Evolutionary conservation across 2,888 invertebrate genomes (phyloP).

Genomic region (Ennomos erosarius): DNA sequence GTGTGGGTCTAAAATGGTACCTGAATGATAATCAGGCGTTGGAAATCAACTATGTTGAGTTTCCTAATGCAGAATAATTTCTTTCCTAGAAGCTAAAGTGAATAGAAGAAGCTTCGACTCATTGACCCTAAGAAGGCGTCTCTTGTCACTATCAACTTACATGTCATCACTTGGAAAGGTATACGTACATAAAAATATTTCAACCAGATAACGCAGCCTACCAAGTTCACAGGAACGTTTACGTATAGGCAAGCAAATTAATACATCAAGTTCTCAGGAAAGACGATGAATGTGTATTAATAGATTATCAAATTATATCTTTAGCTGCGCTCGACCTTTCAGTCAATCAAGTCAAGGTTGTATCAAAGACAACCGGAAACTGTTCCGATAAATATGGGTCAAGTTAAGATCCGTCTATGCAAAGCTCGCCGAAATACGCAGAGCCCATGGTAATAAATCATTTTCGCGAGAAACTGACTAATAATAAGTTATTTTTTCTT

Average conservation of each 20-base stretch:
- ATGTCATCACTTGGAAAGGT: too few species aligned
- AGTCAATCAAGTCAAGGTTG: conserved; percentile 54
- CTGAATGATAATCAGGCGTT: conserved; percentile 29
- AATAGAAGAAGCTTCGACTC: too few species aligned
- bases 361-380: conserved; percentile 57
- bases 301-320: conserved; percentile 50
- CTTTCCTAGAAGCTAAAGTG: too few species aligned
- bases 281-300: conserved; percentile 47
- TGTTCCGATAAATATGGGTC: conserved; percentile 52
- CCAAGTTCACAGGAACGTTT: conserved; percentile 23
- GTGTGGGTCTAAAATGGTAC: conserved; percentile 50
- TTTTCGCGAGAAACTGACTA: conserved; percentile 24
- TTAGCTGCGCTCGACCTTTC: conserved; percentile 53
- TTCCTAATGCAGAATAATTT: not conserved
- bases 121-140: too few species aligned
- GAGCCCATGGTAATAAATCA: conserved; percentile 14
- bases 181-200: too few species aligned
- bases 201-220: conserved; percentile 1
- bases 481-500: conserved; percentile 12
- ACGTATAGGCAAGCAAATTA: conserved; percentile 35
- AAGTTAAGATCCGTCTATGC: conserved; percentile 45
- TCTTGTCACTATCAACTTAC: too few species aligned
- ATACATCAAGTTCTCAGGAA: conserved; percentile 38
- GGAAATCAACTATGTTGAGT: conserved; percentile 4
- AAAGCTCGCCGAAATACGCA: conserved; percentile 16